These are phyloP conservation scores for Chouioia cunea DNA, from an alignment of 2,888 invertebrate genomes.

Conservation along the genomic window DNA sequence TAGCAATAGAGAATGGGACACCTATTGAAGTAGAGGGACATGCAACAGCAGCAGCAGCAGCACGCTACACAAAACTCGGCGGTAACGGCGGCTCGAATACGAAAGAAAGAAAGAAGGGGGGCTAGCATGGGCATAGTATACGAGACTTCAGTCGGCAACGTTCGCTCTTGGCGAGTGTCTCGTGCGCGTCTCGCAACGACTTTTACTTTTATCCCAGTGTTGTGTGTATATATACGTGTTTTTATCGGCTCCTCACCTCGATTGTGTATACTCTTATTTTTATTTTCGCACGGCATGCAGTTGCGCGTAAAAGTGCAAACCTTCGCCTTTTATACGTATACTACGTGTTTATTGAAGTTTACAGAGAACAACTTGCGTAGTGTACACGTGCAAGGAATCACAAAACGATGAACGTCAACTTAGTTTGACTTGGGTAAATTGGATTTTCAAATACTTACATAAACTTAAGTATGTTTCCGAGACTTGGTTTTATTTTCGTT, in stretches of 20 bases:
- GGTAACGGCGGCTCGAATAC: not conserved
- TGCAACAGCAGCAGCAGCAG: too few relatives aligned
- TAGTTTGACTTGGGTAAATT: conserved; percentile 11
- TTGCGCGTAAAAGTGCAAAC: conserved; percentile 25
- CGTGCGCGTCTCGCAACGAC: conserved; percentile 2
- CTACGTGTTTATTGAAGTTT: conserved; percentile 29
- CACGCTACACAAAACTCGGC: not conserved
- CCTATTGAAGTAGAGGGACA: too few relatives aligned
- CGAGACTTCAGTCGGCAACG: conserved; percentile 40
- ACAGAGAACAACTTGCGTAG: not conserved
- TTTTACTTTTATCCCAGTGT: too few relatives aligned
- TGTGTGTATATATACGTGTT: too few relatives aligned
- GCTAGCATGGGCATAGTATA: not conserved
- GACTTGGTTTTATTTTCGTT: not conserved
- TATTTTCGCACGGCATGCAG: not conserved
- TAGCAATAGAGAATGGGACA: too few relatives aligned
- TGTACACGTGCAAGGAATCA: not conserved
- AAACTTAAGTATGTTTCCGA: too few relatives aligned
- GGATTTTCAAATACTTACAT: not conserved
- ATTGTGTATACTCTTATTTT: too few relatives aligned
- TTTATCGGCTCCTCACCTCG: too few relatives aligned
- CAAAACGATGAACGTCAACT: conserved; percentile 6
- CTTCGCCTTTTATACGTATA: not conserved
- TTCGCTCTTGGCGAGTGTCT: conserved; percentile 30
- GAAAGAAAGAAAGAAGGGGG: conserved; percentile 4